phyloP scores from a whole-genome alignment of 2,888 invertebrate species.

The Chirona hameri region DNA sequence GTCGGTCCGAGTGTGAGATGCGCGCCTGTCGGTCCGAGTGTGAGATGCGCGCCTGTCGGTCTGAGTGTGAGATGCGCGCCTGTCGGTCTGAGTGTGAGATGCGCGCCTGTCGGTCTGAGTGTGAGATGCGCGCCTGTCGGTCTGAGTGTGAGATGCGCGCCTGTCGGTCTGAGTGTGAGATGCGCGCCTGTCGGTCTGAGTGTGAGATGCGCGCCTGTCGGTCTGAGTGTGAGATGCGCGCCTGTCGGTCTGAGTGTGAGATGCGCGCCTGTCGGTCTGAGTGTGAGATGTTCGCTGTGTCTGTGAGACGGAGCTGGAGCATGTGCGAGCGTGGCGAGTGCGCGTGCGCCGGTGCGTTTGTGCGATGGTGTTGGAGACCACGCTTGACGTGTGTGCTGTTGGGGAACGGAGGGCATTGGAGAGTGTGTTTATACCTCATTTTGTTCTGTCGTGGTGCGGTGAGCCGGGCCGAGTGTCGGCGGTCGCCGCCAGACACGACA shows the following conservation, averaged over 20 bases:
- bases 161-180: not conserved
- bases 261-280: not conserved
- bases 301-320: not conserved
- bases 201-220: not conserved
- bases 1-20: not conserved
- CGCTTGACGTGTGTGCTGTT: not conserved
- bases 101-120: not conserved
- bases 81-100: too few species aligned
- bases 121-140: too few species aligned
- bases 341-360: not conserved
- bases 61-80: too few species aligned
- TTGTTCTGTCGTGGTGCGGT: not conserved
- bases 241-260: too few species aligned
- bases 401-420: not conserved
- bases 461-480: not conserved
- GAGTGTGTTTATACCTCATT: constrained; percentile 9
- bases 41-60: not conserved
- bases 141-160: not conserved
- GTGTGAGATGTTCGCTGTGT: not conserved
- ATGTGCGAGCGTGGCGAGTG: not conserved
- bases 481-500: not conserved
- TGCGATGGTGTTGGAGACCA: not conserved
- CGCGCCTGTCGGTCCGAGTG: too few species aligned
- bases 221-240: not conserved
- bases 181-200: too few species aligned